Evolutionary conservation across 2,797 vertebrate genomes (phyloP).

Genomic region (Chromis chromis): DNA sequence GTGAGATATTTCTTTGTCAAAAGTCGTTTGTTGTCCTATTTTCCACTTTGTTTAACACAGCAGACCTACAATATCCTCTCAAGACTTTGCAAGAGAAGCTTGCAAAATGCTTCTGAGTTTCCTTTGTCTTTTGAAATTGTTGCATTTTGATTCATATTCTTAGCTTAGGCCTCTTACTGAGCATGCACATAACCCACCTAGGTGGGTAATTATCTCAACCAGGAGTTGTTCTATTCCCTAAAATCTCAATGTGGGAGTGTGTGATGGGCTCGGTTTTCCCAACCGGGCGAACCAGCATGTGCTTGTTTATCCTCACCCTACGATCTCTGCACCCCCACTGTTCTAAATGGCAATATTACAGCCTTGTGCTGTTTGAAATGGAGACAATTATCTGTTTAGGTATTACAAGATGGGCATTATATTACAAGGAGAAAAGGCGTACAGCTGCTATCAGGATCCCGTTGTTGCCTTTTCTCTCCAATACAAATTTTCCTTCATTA

Average conservation of each 20-base stretch:
- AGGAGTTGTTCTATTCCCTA: slow-evolving; percentile 77
- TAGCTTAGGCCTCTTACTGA: slow-evolving; percentile 68
- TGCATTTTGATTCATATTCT: slow-evolving; percentile 78
- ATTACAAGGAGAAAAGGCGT: slow-evolving; percentile 72
- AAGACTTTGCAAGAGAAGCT: slow-evolving; percentile 43
- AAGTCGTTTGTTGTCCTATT: slow-evolving; percentile 61
- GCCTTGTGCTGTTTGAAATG: slow-evolving; percentile 82
- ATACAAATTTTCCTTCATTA: slow-evolving; percentile 80
- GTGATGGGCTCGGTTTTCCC: slow-evolving; percentile 77
- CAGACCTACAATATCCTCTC: slow-evolving; percentile 28
- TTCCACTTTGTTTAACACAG: slow-evolving; percentile 45
- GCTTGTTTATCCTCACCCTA: slow-evolving; percentile 82
- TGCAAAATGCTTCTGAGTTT: slow-evolving; percentile 61
- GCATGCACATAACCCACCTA: slow-evolving; percentile 77
- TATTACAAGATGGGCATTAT: slow-evolving; percentile 80
- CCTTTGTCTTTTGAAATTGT: slow-evolving; percentile 74
- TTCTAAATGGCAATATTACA: slow-evolving; percentile 82
- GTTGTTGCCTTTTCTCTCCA: slow-evolving; percentile 65
- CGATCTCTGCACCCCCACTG: slow-evolving; percentile 77
- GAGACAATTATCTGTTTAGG: slow-evolving; percentile 87
- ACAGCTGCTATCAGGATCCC: slow-evolving; percentile 72
- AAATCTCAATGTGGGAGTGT: slow-evolving; percentile 80
- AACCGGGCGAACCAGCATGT: slow-evolving; percentile 71
- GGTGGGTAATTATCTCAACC: slow-evolving; percentile 83
- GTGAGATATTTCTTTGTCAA: slow-evolving; percentile 43